Evolutionary conservation across 2,888 invertebrate genomes (phyloP).

Genomic region (Anarsia innoxiella): DNA sequence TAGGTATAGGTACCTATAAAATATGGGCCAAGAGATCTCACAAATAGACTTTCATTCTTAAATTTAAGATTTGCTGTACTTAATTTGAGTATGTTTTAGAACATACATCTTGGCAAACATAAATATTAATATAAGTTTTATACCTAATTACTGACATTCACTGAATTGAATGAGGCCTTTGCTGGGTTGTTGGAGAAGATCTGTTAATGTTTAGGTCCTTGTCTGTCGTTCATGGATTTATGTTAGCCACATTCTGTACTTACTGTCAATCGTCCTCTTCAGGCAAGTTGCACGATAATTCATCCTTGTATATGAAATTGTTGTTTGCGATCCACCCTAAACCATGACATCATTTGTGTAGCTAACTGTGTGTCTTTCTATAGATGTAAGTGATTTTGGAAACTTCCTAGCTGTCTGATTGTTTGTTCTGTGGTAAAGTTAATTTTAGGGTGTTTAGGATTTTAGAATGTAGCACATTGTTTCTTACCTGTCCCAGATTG

Average conservation of each 20-base stretch:
- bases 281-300: slow-evolving; percentile 13
- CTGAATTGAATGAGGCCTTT: neutral
- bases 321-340: neutral
- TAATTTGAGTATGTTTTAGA: neutral
- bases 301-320: slow-evolving; percentile 3
- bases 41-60: too few species aligned
- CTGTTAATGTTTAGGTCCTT: slow-evolving; percentile 2
- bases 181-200: neutral
- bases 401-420: slow-evolving; percentile 25
- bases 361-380: slow-evolving; percentile 8
- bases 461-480: slow-evolving; percentile 26
- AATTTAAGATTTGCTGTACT: neutral
- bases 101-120: neutral
- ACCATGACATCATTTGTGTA: slow-evolving; percentile 9
- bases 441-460: slow-evolving; percentile 33
- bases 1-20: too few species aligned
- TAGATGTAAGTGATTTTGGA: slow-evolving; percentile 11
- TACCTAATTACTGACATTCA: neutral
- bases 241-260: slow-evolving; percentile 17
- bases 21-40: too few species aligned
- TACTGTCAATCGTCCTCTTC: slow-evolving; percentile 13
- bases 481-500: slow-evolving; percentile 17
- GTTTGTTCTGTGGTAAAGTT: slow-evolving; percentile 35
- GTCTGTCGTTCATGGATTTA: slow-evolving; percentile 8
- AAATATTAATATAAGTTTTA: neutral